Percentiles rank a stretch among this genome's conserved stretches.
phyloP scores from a whole-genome alignment of 2,797 vertebrate genomes.

The Acrocephalus scirpaceus region DNA sequence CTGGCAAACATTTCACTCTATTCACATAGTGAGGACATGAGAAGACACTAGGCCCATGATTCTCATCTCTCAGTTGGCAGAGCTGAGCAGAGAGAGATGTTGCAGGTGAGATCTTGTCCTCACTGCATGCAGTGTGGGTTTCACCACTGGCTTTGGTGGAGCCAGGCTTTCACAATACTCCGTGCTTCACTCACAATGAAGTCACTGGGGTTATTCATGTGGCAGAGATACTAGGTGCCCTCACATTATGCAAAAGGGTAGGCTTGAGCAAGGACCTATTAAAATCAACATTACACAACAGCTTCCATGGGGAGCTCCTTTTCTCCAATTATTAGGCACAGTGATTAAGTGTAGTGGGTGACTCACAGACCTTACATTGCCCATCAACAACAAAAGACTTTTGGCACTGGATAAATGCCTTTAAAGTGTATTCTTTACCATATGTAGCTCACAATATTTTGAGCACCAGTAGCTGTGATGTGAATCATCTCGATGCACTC shows the following conservation, averaged over 20 bases:
- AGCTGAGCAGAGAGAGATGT: neutral
- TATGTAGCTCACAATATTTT: neutral
- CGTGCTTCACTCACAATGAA: neutral
- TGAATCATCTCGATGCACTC: neutral
- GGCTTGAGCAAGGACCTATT: neutral
- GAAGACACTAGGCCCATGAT: neutral
- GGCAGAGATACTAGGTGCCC: neutral
- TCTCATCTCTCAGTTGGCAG: neutral
- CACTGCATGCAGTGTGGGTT: accelerated
- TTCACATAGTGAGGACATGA: neutral
- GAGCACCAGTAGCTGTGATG: neutral
- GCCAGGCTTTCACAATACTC: neutral
- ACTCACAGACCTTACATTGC: neutral
- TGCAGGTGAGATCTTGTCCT: neutral
- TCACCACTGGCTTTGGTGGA: neutral
- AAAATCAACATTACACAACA: neutral
- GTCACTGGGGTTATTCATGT: neutral
- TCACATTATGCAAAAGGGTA: neutral
- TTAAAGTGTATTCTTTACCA: neutral
- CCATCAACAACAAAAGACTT: neutral
- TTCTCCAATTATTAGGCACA: neutral
- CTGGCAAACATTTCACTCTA: neutral
- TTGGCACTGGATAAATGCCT: neutral
- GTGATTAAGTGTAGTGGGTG: neutral
- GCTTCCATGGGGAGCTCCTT: neutral